Evolutionary conservation across 2,113 vertebrate genomes (phyloP), one percentile per base, ranked within the genome.

Genomic region (Tragulus kanchil): DNA sequence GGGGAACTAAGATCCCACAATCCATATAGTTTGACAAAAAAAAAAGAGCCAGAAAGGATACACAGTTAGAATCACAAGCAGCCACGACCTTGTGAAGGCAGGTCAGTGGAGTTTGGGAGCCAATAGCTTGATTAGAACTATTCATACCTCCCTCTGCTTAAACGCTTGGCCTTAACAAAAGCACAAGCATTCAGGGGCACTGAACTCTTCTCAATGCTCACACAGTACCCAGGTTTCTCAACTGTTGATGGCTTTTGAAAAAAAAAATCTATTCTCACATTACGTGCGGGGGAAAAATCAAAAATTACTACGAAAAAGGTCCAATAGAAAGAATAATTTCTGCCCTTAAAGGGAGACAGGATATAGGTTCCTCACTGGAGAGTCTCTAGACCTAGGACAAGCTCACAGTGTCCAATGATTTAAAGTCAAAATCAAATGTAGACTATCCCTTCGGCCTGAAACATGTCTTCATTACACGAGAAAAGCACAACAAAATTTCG

Each of bases 401-500:
- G 17, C 11, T 48, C 73, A 77, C 0, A 19, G 42, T 19, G 17
- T 69, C 36, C 52, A 58, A 26, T 8, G 8, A 92, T 7, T 11
- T 2, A 59, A 84, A 36, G 23, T 96, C 86, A 88, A 14, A 84
- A 73, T 28, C n/a, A 85, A 25, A 75, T 6, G 8, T 2, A 31
- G 19, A 90, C 12, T 64, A 19, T 28, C 6, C 23, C 9, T 73
- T 69, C 85, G n/a, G 36, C 86, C 82, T 67, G 17, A 97, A 96
- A 82, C 50, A 82, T 14, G 93, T 36, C 54, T 54, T 90, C 25
- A 56, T 2, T 11, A 67, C 25, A 77, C 81, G 64, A 64, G 59
- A 65, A 65, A 67, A 26, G 4, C 26, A 69, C 28, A 56, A n/a
- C 45, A 28, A 26, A 83, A 71, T 5, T 16, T 42, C 69, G 6